Conservation (phyloP, 2,113 vertebrate genomes). For the Trogon surrucura region DNA sequence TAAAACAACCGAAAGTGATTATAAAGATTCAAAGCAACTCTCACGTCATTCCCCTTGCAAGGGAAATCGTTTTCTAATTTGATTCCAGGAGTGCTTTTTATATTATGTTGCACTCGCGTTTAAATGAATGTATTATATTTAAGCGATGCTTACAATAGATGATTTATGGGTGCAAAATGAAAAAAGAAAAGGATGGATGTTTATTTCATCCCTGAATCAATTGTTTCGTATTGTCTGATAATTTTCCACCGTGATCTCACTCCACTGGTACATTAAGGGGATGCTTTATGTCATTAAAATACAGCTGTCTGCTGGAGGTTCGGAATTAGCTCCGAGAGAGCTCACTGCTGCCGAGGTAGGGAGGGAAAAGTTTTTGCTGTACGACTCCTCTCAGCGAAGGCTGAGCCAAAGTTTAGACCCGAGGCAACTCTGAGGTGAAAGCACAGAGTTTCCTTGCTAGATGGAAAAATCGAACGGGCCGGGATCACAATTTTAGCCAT, state of each 20-base stretch:
- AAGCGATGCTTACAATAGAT: not conserved
- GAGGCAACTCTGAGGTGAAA: not conserved
- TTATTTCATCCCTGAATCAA: not conserved
- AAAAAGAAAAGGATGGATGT: not conserved
- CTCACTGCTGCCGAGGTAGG: not conserved
- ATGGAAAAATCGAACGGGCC: accelerated
- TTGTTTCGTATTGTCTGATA: not conserved
- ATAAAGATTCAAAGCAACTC: not conserved
- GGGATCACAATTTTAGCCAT: not conserved
- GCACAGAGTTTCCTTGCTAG: not conserved
- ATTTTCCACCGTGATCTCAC: not conserved
- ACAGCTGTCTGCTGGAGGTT: not conserved
- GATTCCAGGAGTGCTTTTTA: not conserved
- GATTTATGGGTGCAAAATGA: not conserved
- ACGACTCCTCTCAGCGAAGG: not conserved
- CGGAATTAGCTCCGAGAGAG: not conserved
- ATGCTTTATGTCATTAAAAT: not conserved
- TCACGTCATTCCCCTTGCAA: not conserved
- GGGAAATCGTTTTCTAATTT: not conserved
- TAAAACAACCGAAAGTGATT: not conserved
- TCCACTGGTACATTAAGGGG: not conserved
- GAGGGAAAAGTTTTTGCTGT: not conserved
- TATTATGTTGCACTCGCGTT: not conserved
- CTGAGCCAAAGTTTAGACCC: not conserved
- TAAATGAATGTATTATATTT: not conserved